Evolutionary conservation across 2,888 invertebrate species (phyloP).

Genomic region (Acrocyrtus sp.): DNA sequence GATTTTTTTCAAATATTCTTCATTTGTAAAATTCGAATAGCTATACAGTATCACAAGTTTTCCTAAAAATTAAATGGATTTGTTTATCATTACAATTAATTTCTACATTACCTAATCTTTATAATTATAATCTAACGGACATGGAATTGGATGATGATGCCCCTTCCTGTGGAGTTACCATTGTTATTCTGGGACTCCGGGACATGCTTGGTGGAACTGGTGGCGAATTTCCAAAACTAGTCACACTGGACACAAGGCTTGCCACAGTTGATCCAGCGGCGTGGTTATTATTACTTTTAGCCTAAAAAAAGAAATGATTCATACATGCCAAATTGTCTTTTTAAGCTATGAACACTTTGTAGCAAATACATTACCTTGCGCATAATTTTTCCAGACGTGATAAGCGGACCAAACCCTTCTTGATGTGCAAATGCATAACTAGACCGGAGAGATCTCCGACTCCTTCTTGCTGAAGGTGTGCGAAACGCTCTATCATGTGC

Average conservation of each 20-base stretch:
- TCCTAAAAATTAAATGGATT: background rate
- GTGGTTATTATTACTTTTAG: slow-evolving; percentile 63
- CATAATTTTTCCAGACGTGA: slow-evolving; percentile 98
- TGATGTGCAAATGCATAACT: slow-evolving; percentile 99
- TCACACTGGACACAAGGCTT: slow-evolving; percentile 61
- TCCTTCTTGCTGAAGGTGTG: slow-evolving; percentile 88
- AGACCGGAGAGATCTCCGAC: slow-evolving; percentile 90
- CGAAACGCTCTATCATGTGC: slow-evolving; percentile 80
- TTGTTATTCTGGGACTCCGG: slow-evolving; percentile 61
- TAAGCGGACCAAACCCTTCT: slow-evolving; percentile 95
- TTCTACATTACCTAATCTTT: background rate
- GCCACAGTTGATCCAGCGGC: slow-evolving; percentile 60
- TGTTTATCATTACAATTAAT: no score
- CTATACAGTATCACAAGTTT: background rate
- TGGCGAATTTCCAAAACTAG: slow-evolving; percentile 59
- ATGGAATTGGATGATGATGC: slow-evolving; percentile 44
- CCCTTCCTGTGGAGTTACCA: slow-evolving; percentile 60
- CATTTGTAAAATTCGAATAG: slow-evolving; percentile 13
- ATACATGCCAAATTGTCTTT: background rate
- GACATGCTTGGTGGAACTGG: slow-evolving; percentile 53
- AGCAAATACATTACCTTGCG: slow-evolving; percentile 65
- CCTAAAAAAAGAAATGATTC: slow-evolving; percentile 35
- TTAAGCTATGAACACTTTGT: background rate
- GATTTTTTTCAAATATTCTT: background rate
- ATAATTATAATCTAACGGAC: slow-evolving; percentile 54